Base-by-base conservation (phyloP, 2,113 vertebrate species). In the Phaethon lepturus region DNA sequence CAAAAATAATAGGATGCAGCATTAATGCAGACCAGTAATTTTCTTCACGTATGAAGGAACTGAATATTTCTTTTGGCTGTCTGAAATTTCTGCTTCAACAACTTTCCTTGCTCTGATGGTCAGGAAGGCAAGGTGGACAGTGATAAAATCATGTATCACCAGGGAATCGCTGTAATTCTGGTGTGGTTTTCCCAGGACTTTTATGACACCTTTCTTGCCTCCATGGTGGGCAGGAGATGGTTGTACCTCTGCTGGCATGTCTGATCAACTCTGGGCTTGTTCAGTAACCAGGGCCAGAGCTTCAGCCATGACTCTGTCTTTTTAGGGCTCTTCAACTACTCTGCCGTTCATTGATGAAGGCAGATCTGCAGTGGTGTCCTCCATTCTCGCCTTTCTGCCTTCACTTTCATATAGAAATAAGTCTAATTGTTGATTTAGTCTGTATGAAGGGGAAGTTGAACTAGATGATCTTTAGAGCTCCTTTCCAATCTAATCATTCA, bases 181-280 rank as follows among this genome's bases (percentile, higher is more conserved):
- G 12, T 42, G 35, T 1, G 0, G 9, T 13, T 83, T 44, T 35
- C 28, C 45, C 20, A 9, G 44, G 64, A 31, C 33, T 8, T 64
- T 18, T 1, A 4, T 52, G 38, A 15, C 26, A 35, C 35, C 40
- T 44, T n/a, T 40, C 47, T 31, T 40, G 15, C 38, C 38, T 26
- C 52, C 25, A 22, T 0, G 8, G 4, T 12, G 17, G 28, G 24
- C 31, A n/a, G 55, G n/a, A 62, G 35, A 13, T 18, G 20, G 28
- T 9, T 2, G 3, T 0, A 2, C 14, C 23, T 33, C 58, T 31
- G 35, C 62, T 35, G 9, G 26, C 2, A 0, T 15, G 7, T 56
- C 31, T 28, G 8, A 14, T 31, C 49, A 50, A 26, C 22, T 56
- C 73, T n/a, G 35, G 49, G 10, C n/a, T 23, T 38, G 22, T 6